phyloP scores from a whole-genome alignment of 2,888 invertebrate species.

The Macropis europaea region DNA sequence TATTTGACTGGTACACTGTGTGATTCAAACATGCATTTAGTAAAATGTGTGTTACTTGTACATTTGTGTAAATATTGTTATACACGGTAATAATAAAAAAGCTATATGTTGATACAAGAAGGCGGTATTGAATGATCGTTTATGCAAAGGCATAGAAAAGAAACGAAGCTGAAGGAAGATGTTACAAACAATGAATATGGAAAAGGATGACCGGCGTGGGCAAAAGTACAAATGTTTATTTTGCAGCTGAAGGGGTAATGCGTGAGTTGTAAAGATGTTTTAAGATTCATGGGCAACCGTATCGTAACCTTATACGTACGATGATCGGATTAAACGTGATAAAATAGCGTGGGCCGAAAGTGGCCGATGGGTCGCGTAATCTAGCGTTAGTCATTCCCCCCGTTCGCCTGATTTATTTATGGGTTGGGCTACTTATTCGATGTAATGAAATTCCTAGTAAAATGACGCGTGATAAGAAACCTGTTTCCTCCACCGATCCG shows the following conservation, averaged over 20 bases:
- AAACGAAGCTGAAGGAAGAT: not conserved
- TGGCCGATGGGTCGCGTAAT: conserved; percentile 73
- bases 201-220: too few relatives aligned
- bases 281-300: not conserved
- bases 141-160: not conserved
- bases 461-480: conserved; percentile 75
- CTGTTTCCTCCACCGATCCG: conserved; percentile 39
- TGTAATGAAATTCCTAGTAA: conserved; percentile 75
- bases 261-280: not conserved
- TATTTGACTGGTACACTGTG: conserved; percentile 2
- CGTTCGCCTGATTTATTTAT: conserved; percentile 73
- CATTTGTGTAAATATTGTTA: conserved; percentile 69
- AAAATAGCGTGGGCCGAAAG: conserved; percentile 74
- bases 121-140: not conserved
- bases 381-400: conserved; percentile 73
- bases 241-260: too few relatives aligned
- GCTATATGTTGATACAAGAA: conserved; percentile 41
- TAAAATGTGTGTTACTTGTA: conserved; percentile 56
- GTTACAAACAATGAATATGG: not conserved
- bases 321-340: conserved; percentile 62
- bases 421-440: conserved; percentile 75
- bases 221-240: too few relatives aligned
- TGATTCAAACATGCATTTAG: conserved; percentile 26
- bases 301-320: conserved; percentile 44
- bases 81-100: conserved; percentile 49